These are phyloP conservation scores for Puntigrus tetrazona DNA, from an alignment of 2,113 vertebrate species.

Conservation along the genomic window DNA sequence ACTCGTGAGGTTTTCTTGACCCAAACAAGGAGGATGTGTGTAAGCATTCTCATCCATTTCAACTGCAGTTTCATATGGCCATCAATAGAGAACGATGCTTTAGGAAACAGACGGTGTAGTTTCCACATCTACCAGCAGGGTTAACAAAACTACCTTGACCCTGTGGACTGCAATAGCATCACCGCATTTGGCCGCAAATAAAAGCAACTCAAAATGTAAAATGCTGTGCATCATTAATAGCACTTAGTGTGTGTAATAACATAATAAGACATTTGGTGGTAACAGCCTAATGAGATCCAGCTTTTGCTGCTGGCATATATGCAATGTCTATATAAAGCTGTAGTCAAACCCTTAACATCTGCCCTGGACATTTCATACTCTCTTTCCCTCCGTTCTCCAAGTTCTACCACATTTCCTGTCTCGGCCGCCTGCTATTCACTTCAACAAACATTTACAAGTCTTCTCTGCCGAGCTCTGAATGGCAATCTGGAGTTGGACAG, in stretches of 20 bases:
- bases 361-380: conserved; percentile 6
- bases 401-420: conserved; percentile 31
- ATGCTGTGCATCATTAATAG: neutral
- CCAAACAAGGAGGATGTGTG: neutral
- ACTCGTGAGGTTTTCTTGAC: neutral
- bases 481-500: neutral
- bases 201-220: conserved; percentile 2
- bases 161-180: neutral
- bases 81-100: neutral
- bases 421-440: neutral
- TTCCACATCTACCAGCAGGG: neutral
- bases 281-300: conserved; percentile 14
- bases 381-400: neutral
- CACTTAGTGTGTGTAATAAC: conserved; percentile 11
- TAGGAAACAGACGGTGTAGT: neutral
- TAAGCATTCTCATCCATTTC: neutral
- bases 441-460: conserved; percentile 5
- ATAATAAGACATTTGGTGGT: conserved; percentile 25
- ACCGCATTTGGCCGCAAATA: conserved; percentile 23
- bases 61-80: neutral
- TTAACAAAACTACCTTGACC: neutral
- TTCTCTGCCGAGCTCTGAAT: neutral
- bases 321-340: neutral
- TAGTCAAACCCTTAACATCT: conserved; percentile 22
- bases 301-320: neutral